Evolutionary conservation across 2,113 vertebrate genomes (phyloP).

Genomic region (Chaetodon auriga): DNA sequence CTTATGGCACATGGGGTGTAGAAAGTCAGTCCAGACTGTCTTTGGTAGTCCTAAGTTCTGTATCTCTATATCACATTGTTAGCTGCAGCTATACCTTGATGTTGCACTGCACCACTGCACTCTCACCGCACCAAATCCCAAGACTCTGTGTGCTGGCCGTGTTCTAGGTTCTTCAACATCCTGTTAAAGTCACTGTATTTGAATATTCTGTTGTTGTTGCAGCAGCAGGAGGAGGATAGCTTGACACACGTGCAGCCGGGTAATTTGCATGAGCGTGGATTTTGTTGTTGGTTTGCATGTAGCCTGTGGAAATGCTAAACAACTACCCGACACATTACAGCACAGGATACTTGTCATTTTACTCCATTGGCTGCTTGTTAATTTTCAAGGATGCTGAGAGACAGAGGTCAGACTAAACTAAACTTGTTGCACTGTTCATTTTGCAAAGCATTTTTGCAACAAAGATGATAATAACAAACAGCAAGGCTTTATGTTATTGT

Average conservation of each 20-base stretch:
- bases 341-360: neutral
- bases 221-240: neutral
- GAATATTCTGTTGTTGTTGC: neutral
- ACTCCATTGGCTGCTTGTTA: neutral
- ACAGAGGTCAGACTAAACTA: neutral
- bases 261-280: conserved; percentile 6
- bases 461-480: conserved; percentile 22
- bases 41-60: neutral
- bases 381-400: conserved; percentile 9
- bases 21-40: neutral
- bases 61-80: neutral
- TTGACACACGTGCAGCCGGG: neutral
- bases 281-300: neutral
- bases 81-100: neutral
- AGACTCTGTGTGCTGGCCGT: neutral
- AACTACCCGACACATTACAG: neutral
- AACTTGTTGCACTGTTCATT: conserved; percentile 25
- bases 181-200: conserved; percentile 1
- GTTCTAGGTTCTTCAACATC: neutral
- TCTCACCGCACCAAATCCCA: neutral
- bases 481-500: conserved; percentile 29
- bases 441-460: conserved; percentile 27
- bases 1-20: neutral
- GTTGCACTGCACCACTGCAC: neutral
- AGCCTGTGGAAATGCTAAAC: too few species aligned